Evolutionary conservation across 2,797 vertebrate species (phyloP).

Genomic region (Urosaurus nigricauda): DNA sequence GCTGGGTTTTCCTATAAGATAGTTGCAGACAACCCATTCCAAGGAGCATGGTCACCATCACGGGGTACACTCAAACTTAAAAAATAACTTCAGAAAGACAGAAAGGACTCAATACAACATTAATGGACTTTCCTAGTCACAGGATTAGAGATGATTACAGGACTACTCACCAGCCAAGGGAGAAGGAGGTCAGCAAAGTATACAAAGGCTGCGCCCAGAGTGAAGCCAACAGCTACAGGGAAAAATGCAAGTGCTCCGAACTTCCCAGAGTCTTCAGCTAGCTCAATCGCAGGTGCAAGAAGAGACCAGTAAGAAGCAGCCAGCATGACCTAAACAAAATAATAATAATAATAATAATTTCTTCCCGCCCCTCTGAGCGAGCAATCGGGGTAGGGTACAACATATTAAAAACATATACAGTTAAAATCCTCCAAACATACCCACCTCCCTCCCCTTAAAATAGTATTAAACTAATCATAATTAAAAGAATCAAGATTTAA

Average conservation of each 20-base stretch:
- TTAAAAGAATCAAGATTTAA: no score
- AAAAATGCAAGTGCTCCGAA: constrained; percentile 91
- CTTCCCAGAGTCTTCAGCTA: constrained; percentile 89
- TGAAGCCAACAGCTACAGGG: constrained; percentile 91
- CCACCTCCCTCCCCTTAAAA: no score
- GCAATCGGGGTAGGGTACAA: no score
- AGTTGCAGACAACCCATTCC: no score
- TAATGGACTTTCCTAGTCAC: neutral
- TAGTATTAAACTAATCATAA: no score
- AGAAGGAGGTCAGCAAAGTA: constrained; percentile 88
- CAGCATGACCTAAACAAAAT: constrained; percentile 89
- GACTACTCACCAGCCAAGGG: constrained; percentile 86
- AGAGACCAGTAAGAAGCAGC: constrained; percentile 97
- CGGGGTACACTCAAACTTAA: neutral
- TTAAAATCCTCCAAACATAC: no score
- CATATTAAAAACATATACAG: no score
- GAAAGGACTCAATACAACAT: neutral
- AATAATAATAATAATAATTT: no score
- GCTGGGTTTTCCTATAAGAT: no score
- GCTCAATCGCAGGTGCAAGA: constrained; percentile 92
- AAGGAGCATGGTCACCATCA: no score
- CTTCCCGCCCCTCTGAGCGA: no score
- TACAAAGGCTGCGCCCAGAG: constrained; percentile 91
- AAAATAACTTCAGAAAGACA: neutral
- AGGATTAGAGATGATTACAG: neutral